These are phyloP conservation scores for Neolamprologus cancellatus DNA, from an alignment of 2,113 vertebrate genomes.

Conservation along the genomic window DNA sequence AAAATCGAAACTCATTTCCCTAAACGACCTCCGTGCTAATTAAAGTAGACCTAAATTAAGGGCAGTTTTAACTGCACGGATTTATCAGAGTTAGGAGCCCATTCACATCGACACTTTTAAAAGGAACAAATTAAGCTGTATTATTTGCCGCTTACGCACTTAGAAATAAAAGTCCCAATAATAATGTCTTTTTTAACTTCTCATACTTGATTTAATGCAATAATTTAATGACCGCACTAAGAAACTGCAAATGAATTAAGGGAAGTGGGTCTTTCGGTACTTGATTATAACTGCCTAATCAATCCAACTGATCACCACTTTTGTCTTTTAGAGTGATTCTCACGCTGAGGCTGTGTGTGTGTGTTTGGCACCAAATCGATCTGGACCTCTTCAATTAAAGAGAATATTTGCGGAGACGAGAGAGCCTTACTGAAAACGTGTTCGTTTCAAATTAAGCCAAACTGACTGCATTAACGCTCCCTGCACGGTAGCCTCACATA, in stretches of 20 bases:
- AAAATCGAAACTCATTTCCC: background rate
- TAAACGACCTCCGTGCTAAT: background rate
- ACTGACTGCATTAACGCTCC: background rate
- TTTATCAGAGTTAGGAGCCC: background rate
- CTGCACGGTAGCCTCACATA: background rate
- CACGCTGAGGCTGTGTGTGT: background rate
- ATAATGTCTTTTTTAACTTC: background rate
- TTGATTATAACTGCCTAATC: background rate
- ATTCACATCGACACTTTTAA: background rate
- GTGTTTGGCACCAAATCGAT: background rate
- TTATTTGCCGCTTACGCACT: background rate
- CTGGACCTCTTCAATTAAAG: background rate
- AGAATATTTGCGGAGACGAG: background rate
- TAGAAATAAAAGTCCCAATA: background rate
- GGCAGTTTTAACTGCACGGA: background rate
- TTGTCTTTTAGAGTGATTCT: background rate
- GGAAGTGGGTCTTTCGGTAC: background rate
- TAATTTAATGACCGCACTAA: background rate
- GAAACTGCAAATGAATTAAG: background rate
- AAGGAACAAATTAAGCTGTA: background rate
- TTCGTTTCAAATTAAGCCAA: background rate
- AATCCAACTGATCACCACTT: background rate
- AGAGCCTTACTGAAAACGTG: background rate
- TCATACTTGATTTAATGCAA: background rate
- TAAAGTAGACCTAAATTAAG: background rate